These are phyloP conservation scores for Piscicola geometra DNA, from an alignment of 2,888 invertebrate genomes.

Conservation along the genomic window DNA sequence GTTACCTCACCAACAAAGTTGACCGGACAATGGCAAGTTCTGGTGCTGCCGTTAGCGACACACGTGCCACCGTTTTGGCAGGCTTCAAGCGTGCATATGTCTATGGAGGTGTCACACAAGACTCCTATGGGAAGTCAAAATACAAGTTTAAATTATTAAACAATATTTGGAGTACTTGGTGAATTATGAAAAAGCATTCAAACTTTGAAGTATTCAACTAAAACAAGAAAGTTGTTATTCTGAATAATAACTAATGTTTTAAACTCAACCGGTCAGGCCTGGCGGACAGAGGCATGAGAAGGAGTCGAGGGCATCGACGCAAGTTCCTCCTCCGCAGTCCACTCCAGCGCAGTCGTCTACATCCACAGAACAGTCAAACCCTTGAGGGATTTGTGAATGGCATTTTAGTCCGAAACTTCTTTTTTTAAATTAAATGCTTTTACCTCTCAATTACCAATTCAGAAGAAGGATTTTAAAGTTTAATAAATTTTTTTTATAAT, in stretches of 20 bases:
- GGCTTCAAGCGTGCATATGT: constrained; percentile 12
- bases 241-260: too few species aligned
- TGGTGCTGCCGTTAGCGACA: background rate
- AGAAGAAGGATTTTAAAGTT: too few species aligned
- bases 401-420: background rate
- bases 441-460: too few species aligned
- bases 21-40: background rate
- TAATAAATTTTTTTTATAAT: too few species aligned
- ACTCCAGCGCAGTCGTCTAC: background rate
- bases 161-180: background rate
- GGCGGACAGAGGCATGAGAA: constrained; percentile 72
- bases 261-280: constrained; percentile 85
- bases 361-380: background rate
- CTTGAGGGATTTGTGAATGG: background rate
- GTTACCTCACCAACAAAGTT: constrained; percentile 13
- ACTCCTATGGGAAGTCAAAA: background rate
- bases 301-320: constrained; percentile 26
- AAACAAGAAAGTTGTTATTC: too few species aligned
- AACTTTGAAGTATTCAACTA: background rate
- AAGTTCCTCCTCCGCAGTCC: constrained; percentile 6
- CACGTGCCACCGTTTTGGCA: constrained; percentile 26
- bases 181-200: background rate
- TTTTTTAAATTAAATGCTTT: too few species aligned
- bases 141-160: background rate
- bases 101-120: constrained; percentile 13